These are phyloP conservation scores for Pseudomyrmex gracilis DNA, from an alignment of 1,140 invertebrate genomes.

Conservation along the genomic window DNA sequence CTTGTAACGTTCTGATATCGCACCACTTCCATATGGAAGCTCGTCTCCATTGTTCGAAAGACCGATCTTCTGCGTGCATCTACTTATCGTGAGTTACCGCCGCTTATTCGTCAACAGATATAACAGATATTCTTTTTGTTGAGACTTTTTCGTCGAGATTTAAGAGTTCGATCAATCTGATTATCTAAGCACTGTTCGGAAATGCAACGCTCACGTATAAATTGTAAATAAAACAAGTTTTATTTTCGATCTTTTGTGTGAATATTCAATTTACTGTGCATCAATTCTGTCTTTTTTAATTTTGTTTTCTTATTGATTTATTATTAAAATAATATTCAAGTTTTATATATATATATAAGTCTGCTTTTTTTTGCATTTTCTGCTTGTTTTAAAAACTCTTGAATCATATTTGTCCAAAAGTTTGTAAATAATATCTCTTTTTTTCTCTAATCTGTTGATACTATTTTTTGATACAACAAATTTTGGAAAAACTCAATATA, in stretches of 20 bases:
- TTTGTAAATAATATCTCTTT: too few species aligned
- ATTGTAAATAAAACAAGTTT: not conserved
- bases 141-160: not conserved
- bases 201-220: not conserved
- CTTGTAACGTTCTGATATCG: slow-evolving; percentile 49
- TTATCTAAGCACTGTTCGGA: too few species aligned
- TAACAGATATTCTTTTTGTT: not conserved
- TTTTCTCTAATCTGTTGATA: too few species aligned
- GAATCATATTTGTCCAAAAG: too few species aligned
- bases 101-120: slow-evolving; percentile 13
- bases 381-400: too few species aligned
- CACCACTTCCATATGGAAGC: slow-evolving; percentile 70
- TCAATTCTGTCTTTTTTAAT: too few species aligned
- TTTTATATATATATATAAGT: too few species aligned
- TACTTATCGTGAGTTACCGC: slow-evolving; percentile 50
- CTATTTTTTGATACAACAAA: not conserved
- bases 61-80: slow-evolving; percentile 60
- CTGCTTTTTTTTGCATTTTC: too few species aligned
- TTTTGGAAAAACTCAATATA: not conserved
- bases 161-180: not conserved
- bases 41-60: slow-evolving; percentile 70
- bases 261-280: too few species aligned
- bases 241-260: too few species aligned
- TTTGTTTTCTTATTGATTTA: too few species aligned
- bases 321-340: too few species aligned